These are phyloP conservation scores for Torymus auratus DNA, from an alignment of 2,888 invertebrate genomes.

Conservation along the genomic window DNA sequence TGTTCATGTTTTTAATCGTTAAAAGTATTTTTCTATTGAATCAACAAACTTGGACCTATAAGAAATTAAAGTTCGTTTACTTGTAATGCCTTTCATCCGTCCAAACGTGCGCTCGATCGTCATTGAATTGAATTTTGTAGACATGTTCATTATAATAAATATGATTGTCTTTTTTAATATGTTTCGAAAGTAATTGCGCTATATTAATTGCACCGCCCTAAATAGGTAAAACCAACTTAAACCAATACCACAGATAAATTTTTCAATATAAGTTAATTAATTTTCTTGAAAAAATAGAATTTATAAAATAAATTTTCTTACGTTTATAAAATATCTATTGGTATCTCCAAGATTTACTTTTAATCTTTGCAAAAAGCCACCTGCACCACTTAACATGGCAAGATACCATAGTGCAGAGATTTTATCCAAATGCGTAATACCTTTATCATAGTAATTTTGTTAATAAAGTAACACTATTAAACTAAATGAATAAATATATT, in stretches of 20 bases:
- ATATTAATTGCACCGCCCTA: conserved; percentile 63
- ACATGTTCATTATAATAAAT: conserved; percentile 62
- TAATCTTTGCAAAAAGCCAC: conserved; percentile 65
- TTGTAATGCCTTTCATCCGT: conserved; percentile 62
- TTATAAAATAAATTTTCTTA: conserved; percentile 47
- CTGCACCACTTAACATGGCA: conserved; percentile 64
- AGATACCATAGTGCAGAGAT: conserved; percentile 68
- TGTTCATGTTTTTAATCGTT: neutral
- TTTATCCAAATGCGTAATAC: conserved; percentile 59
- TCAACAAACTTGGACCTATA: neutral
- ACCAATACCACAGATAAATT: no score
- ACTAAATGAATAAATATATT: conserved; percentile 18
- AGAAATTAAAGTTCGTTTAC: conserved; percentile 50
- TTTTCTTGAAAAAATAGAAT: neutral
- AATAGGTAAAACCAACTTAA: neutral
- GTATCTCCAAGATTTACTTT: conserved; percentile 61
- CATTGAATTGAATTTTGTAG: conserved; percentile 61
- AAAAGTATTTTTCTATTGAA: no score
- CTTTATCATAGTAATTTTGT: conserved; percentile 41
- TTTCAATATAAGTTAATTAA: no score
- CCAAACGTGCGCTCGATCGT: conserved; percentile 62
- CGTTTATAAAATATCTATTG: conserved; percentile 64
- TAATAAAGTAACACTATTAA: neutral
- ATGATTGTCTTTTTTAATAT: conserved; percentile 50
- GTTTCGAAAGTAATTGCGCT: conserved; percentile 55